Evolutionary conservation across 2,888 invertebrate genomes (phyloP), one percentile per base, ranked within the genome.

Genomic region (Pterostichus madidus): DNA sequence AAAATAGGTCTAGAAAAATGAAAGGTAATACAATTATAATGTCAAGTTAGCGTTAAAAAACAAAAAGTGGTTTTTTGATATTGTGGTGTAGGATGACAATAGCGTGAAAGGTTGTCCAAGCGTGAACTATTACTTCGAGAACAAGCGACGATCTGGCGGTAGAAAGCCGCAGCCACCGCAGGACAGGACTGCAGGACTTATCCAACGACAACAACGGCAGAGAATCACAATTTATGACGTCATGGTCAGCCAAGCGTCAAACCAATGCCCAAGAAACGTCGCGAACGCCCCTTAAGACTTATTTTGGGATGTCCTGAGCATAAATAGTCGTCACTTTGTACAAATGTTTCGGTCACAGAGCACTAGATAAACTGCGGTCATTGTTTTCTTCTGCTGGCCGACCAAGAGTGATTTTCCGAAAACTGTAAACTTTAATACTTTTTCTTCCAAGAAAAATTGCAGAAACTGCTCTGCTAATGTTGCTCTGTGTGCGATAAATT

Each of bases 311-410:
- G 78, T 44, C 64, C 79, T 4, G 79, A 49, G 64, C 59, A 79
- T 79, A 79, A 79, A 79, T 79, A 79, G 61, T 61, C 79, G 61
- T 79, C 79, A 78, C 78, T 61, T 61, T 61, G 61, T 64, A 49
- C 79, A 79, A 79, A 79, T 79, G 79, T 79, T 79, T 79, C 79
- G 79, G 79, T 79, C 79, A 79, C 46, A 64, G 79, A 44, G 56
- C 79, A 61, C 64, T 79, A 79, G 79, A 79, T 79, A 79, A 64
- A 79, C 79, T 44, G 79, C 79, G 64, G 31, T 46, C 79, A 79
- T 79, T 79, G 79, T 79, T 79, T 79, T 49, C 59, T 31, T 78
- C 39, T 39, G 39, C 39, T 39, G 5, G 0, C 7, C 39, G 39
- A 39, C 24, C 59, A 79, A 64, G 46, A 79, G 79, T 64, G 64